Percentiles rank a stretch among this genome's conserved stretches.
phyloP scores from a whole-genome alignment of 2,113 vertebrate species.

The Triplophysa tibetana region DNA sequence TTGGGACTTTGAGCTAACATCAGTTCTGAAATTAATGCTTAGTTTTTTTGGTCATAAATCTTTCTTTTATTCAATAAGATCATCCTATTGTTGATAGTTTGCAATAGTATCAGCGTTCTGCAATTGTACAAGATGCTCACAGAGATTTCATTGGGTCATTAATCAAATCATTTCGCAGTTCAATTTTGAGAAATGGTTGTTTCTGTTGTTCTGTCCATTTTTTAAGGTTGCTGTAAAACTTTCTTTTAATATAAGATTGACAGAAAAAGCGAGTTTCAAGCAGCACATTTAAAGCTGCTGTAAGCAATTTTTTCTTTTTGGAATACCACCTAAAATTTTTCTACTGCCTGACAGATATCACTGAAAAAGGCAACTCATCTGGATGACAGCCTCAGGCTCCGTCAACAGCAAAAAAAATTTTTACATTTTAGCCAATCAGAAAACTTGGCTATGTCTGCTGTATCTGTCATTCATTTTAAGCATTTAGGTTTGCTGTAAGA shows the following conservation, averaged over 20 bases:
- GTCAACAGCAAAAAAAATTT: background rate
- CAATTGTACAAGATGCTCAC: background rate
- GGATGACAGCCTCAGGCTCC: background rate
- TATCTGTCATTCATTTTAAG: too few species aligned
- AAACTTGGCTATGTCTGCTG: too few species aligned
- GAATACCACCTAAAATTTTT: background rate
- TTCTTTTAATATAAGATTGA: background rate
- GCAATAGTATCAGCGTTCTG: background rate
- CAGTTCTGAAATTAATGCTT: slow-evolving; percentile 9
- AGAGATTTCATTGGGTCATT: slow-evolving; percentile 26
- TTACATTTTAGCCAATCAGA: background rate
- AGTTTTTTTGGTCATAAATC: slow-evolving; percentile 17
- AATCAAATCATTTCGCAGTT: slow-evolving; percentile 33
- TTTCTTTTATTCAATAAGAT: background rate
- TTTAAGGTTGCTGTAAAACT: background rate
- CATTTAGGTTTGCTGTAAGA: too few species aligned
- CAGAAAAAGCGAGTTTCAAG: background rate
- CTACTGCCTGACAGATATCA: slow-evolving; percentile 5
- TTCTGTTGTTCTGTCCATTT: slow-evolving; percentile 10
- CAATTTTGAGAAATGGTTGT: background rate
- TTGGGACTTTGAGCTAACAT: background rate
- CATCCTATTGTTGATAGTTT: background rate
- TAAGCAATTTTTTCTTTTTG: background rate
- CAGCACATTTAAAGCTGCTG: background rate
- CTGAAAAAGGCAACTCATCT: background rate